phyloP scores from a whole-genome alignment of 2,888 invertebrate species.

The Blastobasis adustella region DNA sequence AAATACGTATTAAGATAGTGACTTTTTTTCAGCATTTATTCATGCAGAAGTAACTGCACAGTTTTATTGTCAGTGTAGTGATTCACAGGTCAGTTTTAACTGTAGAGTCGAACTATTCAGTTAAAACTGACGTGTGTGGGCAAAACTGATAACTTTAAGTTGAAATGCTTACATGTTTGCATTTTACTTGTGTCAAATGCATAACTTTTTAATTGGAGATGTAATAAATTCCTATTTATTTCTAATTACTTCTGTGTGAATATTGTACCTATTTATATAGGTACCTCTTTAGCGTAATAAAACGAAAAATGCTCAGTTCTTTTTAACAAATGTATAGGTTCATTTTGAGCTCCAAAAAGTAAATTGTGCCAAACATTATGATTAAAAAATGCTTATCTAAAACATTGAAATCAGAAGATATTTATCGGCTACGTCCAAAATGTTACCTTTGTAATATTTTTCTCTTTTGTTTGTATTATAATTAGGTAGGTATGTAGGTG shows the following conservation, averaged over 20 bases:
- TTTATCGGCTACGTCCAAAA: constrained; percentile 41
- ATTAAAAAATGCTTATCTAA: background rate
- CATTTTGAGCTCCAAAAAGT: constrained; percentile 26
- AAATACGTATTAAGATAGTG: too few species aligned
- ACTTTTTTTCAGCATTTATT: too few species aligned
- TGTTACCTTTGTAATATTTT: constrained; percentile 50
- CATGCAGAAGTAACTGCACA: too few species aligned
- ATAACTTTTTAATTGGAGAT: too few species aligned
- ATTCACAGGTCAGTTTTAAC: too few species aligned
- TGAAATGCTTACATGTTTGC: constrained; percentile 7
- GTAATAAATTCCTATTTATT: too few species aligned
- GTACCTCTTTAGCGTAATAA: constrained; percentile 17
- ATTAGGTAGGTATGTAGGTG: too few species aligned
- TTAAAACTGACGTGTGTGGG: background rate
- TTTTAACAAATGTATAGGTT: constrained; percentile 20
- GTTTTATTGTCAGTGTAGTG: too few species aligned
- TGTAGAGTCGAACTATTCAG: background rate
- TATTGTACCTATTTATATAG: too few species aligned
- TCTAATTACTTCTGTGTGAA: too few species aligned
- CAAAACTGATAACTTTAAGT: background rate
- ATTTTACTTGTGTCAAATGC: too few species aligned
- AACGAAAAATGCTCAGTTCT: constrained; percentile 48
- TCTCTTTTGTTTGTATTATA: constrained; percentile 44
- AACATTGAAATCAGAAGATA: too few species aligned
- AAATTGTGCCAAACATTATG: constrained; percentile 52